phyloP scores from a whole-genome alignment of 2,888 invertebrate species.

The Drosophila leonis region DNA sequence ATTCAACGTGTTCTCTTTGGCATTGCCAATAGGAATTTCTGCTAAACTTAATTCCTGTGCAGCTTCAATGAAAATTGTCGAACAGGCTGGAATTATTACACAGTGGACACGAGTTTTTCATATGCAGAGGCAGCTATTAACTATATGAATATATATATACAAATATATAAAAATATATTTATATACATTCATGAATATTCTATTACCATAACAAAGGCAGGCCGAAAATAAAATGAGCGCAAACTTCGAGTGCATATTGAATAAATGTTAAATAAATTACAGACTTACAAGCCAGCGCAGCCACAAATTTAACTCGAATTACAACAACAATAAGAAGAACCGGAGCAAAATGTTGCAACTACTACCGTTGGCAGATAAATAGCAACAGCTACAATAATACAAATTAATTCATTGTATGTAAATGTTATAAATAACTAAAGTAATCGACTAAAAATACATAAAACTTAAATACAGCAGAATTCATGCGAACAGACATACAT shows the following conservation, averaged over 20 bases:
- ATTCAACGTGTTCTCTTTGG: neutral
- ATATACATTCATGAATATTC: slow-evolving; percentile 70
- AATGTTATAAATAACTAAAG: slow-evolving; percentile 78
- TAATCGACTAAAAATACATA: slow-evolving; percentile 56
- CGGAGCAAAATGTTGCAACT: slow-evolving; percentile 1
- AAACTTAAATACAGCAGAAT: slow-evolving; percentile 48
- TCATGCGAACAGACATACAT: slow-evolving; percentile 16
- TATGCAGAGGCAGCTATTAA: slow-evolving; percentile 5
- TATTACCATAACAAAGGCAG: slow-evolving; percentile 57
- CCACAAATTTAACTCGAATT: slow-evolving; percentile 25
- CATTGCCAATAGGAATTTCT: neutral
- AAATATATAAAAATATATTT: slow-evolving; percentile 21
- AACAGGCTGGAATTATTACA: slow-evolving; percentile 1
- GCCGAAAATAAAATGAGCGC: slow-evolving; percentile 40
- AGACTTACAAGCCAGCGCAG: slow-evolving; percentile 33
- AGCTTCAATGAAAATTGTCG: neutral
- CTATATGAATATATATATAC: slow-evolving; percentile 15
- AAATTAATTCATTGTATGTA: slow-evolving; percentile 72
- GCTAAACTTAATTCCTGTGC: neutral
- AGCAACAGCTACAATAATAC: slow-evolving; percentile 59
- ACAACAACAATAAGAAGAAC: neutral
- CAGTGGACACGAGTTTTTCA: neutral
- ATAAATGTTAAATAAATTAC: slow-evolving; percentile 73
- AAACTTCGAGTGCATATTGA: slow-evolving; percentile 68
- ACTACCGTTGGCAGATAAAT: slow-evolving; percentile 28